phyloP scores from a whole-genome alignment of 2,797 vertebrate species.

The Mico argentatus region DNA sequence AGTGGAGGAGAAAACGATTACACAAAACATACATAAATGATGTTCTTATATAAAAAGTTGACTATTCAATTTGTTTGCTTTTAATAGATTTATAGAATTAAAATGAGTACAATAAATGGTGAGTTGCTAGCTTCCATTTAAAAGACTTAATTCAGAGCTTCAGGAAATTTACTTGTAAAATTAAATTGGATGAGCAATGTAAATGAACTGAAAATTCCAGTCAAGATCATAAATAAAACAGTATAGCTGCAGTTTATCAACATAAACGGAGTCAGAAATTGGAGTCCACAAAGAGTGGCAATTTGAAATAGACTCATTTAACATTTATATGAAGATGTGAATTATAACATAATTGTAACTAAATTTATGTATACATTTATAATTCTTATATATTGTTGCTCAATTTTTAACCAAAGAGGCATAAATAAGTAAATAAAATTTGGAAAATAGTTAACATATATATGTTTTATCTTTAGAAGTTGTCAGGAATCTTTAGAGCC shows the following conservation, averaged over 20 bases:
- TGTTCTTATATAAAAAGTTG: not conserved
- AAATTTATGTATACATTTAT: not conserved
- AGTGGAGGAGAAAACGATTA: not conserved
- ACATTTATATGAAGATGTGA: not conserved
- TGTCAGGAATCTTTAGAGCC: not conserved
- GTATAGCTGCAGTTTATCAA: not conserved
- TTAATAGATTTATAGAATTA: slow-evolving; percentile 14
- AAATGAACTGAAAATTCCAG: not conserved
- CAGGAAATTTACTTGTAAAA: slow-evolving; percentile 29
- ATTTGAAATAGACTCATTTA: slow-evolving; percentile 24
- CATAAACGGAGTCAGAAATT: slow-evolving; percentile 12
- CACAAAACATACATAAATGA: not conserved
- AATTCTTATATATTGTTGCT: not conserved
- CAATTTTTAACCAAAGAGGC: not conserved
- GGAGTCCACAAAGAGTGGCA: not conserved
- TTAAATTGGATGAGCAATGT: not conserved
- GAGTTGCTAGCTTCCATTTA: not conserved
- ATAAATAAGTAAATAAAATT: not conserved
- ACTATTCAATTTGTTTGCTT: not conserved
- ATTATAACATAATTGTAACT: not conserved
- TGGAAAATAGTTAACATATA: not conserved
- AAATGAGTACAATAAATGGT: slow-evolving; percentile 18
- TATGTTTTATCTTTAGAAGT: not conserved
- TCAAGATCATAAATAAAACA: slow-evolving; percentile 47
- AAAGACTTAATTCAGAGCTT: slow-evolving; percentile 31